Conservation (phyloP, 2,888 invertebrate genomes). For the Steromphala cineraria region DNA sequence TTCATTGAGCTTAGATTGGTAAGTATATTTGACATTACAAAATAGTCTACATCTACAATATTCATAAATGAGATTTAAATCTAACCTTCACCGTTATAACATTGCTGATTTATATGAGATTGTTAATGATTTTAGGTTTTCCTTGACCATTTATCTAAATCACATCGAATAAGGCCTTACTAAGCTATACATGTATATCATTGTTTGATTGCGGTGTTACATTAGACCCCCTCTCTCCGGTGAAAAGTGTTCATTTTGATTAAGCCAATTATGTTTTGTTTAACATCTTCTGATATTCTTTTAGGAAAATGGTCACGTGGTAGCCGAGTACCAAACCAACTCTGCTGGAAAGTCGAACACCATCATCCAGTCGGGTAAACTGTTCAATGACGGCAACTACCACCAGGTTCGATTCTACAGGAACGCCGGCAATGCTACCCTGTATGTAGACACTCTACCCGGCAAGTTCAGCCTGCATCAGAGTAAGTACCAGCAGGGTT, state of each 20-base stretch:
- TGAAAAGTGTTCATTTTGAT: no score
- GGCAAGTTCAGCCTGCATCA: conserved; percentile 27
- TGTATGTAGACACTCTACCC: conserved; percentile 62
- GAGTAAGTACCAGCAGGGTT: conserved; percentile 17
- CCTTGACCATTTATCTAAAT: no score
- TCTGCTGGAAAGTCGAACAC: conserved; percentile 42
- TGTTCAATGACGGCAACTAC: conserved; percentile 69
- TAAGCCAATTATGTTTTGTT: background rate
- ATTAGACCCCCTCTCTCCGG: no score
- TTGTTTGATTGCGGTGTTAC: no score
- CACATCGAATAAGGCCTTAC: no score
- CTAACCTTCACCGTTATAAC: no score
- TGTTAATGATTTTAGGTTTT: no score
- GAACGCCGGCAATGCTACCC: conserved; percentile 56
- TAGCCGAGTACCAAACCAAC: conserved; percentile 68
- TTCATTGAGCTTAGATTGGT: conserved; percentile 71
- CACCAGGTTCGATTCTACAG: conserved; percentile 69
- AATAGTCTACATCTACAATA: no score
- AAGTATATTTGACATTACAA: conserved; percentile 29
- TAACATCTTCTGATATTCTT: background rate
- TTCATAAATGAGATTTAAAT: no score
- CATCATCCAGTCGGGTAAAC: conserved; percentile 40
- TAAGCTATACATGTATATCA: no score
- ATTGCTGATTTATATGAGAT: no score
- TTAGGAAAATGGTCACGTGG: conserved; percentile 70